Percentiles rank a stretch among this genome's conserved stretches.
Evolutionary conservation across 2,113 vertebrate genomes (phyloP).

Genomic region (Struthidea cinerea): DNA sequence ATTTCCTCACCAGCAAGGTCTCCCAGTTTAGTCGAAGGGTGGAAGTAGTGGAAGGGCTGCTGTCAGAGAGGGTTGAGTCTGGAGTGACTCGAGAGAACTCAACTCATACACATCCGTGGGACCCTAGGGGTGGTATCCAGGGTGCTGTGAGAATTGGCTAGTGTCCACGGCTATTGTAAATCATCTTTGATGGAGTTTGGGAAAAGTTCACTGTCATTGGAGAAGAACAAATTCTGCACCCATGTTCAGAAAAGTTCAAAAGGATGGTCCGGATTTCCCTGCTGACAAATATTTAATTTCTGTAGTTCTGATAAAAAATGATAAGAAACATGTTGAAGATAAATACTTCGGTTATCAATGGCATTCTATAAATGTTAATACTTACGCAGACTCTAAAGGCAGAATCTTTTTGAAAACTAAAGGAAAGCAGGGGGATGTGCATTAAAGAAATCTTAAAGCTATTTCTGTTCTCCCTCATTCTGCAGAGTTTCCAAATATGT

Average conservation of each 20-base stretch:
- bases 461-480: background rate
- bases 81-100: background rate
- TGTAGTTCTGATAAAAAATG: background rate
- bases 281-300: background rate
- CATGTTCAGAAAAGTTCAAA: background rate
- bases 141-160: background rate
- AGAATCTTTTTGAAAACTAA: background rate
- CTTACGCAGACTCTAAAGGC: background rate
- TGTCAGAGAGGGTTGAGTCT: background rate
- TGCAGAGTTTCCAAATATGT: background rate
- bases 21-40: background rate
- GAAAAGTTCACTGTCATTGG: background rate
- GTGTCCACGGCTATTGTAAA: fast-evolving
- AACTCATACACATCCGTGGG: background rate
- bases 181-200: background rate
- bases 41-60: background rate
- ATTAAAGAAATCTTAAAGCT: background rate
- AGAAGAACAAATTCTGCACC: background rate
- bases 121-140: background rate
- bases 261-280: background rate
- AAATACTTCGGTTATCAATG: background rate
- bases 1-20: background rate
- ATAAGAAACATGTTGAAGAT: background rate
- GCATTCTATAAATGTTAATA: background rate
- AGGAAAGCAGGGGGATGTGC: background rate